These are phyloP conservation scores for Scrobipalpa atriplicella DNA, from an alignment of 2,888 invertebrate genomes.

Conservation along the genomic window DNA sequence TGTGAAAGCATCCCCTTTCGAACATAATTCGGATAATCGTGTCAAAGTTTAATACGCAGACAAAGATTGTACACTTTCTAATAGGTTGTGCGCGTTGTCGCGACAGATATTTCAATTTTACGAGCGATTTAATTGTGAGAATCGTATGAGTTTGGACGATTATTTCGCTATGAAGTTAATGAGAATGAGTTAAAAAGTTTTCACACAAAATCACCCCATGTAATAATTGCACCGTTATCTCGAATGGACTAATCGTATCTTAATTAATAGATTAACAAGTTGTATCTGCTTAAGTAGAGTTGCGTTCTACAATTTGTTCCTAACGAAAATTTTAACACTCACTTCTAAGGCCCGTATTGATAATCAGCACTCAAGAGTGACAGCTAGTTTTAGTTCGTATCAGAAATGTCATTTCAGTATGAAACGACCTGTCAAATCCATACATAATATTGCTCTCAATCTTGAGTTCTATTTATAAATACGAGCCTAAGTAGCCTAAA, in stretches of 20 bases:
- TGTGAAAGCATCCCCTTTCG: conserved; percentile 66
- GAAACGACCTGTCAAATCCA: no score
- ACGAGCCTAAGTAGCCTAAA: no score
- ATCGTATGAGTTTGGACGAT: conserved; percentile 32
- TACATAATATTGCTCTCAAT: no score
- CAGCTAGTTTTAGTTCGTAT: no score
- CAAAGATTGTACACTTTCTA: conserved; percentile 73
- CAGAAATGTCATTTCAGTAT: no score
- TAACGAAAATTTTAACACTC: no score
- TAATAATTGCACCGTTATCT: not conserved
- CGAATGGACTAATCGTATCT: not conserved
- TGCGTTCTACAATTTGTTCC: no score
- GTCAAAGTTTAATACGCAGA: conserved; percentile 80
- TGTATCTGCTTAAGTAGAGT: no score
- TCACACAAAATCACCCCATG: not conserved
- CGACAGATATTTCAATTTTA: conserved; percentile 70
- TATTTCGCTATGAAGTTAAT: conserved; percentile 18
- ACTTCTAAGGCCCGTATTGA: no score
- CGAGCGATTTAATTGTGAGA: conserved; percentile 73
- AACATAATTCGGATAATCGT: conserved; percentile 80
- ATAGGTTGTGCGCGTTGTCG: conserved; percentile 69
- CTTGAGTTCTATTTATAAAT: no score
- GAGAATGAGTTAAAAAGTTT: conserved; percentile 2
- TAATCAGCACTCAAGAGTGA: no score
- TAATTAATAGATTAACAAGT: not conserved